Percentiles rank a stretch among this genome's conserved stretches.
Conservation (phyloP, 2,888 invertebrate species). For the Ectropis crepuscularia region DNA sequence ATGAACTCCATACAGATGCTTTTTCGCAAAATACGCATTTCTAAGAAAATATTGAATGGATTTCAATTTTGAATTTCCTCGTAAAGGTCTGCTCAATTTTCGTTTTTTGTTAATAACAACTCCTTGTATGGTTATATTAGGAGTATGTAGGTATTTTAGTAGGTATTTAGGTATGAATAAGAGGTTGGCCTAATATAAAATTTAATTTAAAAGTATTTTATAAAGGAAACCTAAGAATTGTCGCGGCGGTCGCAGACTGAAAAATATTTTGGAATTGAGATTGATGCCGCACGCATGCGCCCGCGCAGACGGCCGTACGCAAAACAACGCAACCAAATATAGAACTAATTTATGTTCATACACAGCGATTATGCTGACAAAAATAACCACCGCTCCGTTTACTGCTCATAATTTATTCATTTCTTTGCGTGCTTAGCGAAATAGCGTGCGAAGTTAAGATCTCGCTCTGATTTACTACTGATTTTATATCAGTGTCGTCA, state of each 20-base stretch:
- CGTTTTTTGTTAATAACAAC: too few relatives aligned
- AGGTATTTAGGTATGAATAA: too few relatives aligned
- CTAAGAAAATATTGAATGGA: too few relatives aligned
- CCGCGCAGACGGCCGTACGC: constrained; percentile 83
- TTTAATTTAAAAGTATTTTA: constrained; percentile 10
- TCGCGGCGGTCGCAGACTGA: constrained; percentile 66
- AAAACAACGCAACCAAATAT: constrained; percentile 82
- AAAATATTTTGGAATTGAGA: constrained; percentile 84
- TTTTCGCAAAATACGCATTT: too few relatives aligned
- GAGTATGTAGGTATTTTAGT: too few relatives aligned
- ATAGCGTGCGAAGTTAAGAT: constrained; percentile 46
- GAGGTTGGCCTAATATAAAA: constrained; percentile 5
- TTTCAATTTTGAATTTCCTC: too few relatives aligned
- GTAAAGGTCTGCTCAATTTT: too few relatives aligned
- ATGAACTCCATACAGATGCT: too few relatives aligned
- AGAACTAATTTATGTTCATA: constrained; percentile 84
- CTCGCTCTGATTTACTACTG: constrained; percentile 46
- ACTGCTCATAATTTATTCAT: constrained; percentile 69
- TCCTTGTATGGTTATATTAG: too few relatives aligned
- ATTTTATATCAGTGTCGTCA: constrained; percentile 40
- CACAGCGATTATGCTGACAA: constrained; percentile 80
- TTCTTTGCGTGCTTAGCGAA: constrained; percentile 53
- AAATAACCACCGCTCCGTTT: constrained; percentile 62
- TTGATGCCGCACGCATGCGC: constrained; percentile 84
- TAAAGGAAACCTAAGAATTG: constrained; percentile 20